Conservation (phyloP, 2,113 vertebrate species). For the Onychostoma macrolepis region DNA sequence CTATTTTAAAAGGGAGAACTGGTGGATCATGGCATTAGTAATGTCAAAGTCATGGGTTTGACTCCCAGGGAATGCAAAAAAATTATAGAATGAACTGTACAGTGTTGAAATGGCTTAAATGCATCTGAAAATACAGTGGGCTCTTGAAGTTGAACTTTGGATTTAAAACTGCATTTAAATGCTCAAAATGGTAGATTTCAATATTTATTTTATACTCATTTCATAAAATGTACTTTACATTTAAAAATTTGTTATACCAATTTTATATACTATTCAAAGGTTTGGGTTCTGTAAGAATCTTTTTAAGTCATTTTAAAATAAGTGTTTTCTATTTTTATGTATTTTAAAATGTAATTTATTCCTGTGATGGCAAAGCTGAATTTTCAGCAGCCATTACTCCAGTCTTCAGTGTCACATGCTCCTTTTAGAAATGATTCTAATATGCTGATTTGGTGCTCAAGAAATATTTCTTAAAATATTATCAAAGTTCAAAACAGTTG, state of each 20-base stretch:
- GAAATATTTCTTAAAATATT: background rate
- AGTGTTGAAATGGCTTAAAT: background rate
- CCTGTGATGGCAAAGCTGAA: no score
- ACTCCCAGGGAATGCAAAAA: background rate
- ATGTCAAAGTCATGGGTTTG: background rate
- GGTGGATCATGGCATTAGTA: background rate
- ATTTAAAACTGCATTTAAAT: background rate
- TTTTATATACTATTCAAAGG: no score
- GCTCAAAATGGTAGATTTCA: background rate
- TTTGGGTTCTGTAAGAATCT: no score
- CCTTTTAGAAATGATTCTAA: background rate
- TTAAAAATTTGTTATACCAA: no score
- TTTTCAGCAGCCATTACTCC: no score
- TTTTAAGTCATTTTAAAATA: background rate
- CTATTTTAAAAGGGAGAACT: background rate
- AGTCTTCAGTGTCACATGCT: background rate
- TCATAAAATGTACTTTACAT: background rate
- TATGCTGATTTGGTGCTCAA: background rate
- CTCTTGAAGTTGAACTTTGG: background rate
- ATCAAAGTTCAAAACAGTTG: background rate
- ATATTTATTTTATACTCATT: background rate
- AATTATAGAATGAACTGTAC: background rate
- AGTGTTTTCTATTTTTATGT: no score
- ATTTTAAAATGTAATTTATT: no score
- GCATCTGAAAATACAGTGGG: background rate